A percentile compares a stretch with the other conserved stretches of the same genome.
These are phyloP conservation scores for Volucella inflata DNA, from an alignment of 2,888 invertebrate genomes.

Conservation along the genomic window DNA sequence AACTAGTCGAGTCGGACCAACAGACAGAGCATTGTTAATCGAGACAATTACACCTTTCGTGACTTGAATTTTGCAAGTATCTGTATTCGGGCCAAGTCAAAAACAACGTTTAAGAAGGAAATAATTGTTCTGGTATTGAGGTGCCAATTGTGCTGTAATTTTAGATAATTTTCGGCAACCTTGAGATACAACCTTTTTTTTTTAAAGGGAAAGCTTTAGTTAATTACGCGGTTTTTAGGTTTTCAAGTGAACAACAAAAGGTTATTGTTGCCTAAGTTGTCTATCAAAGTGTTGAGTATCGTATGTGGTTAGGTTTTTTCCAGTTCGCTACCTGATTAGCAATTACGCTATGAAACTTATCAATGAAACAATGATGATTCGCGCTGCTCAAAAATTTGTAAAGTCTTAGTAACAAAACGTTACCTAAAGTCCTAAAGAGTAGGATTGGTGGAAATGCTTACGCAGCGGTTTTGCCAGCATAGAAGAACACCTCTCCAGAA, in stretches of 20 bases:
- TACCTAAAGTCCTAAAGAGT: too few species aligned
- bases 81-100: not conserved
- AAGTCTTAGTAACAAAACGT: too few species aligned
- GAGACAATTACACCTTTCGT: conserved; percentile 38
- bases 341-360: too few species aligned
- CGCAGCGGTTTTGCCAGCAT: too few species aligned
- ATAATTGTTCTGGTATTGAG: conserved; percentile 56
- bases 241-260: conserved; percentile 31
- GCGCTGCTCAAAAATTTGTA: too few species aligned
- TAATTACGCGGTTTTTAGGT: not conserved
- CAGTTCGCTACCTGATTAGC: too few species aligned
- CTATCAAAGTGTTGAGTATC: not conserved
- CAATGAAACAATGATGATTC: too few species aligned
- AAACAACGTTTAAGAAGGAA: conserved; percentile 48
- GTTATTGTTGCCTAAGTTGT: conserved; percentile 3
- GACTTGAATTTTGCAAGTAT: conserved; percentile 5
- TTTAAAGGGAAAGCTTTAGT: conserved; percentile 3
- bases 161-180: conserved; percentile 55
- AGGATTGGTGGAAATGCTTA: too few species aligned
- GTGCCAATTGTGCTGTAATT: conserved; percentile 68
- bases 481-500: too few species aligned
- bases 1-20: not conserved
- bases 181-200: conserved; percentile 24
- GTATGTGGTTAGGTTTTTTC: too few species aligned
- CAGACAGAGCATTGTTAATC: conserved; percentile 24